A percentile compares a stretch with the other conserved stretches of the same genome.
phyloP scores from a whole-genome alignment of 2,888 invertebrate species.

The Tridacna gigas region DNA sequence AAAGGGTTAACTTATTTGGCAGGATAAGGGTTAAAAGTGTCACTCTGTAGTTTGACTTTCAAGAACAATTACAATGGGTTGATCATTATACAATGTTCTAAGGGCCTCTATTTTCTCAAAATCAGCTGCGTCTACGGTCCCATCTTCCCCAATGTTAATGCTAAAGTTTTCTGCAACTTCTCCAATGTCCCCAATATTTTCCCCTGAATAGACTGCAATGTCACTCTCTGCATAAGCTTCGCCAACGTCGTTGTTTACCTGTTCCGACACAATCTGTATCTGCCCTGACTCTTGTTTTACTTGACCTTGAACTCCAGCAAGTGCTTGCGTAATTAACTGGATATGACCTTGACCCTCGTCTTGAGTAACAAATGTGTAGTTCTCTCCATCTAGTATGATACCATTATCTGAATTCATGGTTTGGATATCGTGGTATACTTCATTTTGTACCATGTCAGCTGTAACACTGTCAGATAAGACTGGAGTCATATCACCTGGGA shows the following conservation, averaged over 20 bases:
- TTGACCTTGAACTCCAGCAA: constrained; percentile 38
- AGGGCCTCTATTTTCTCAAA: constrained; percentile 63
- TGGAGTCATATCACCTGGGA: constrained; percentile 11
- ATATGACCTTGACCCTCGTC: constrained; percentile 40
- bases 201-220: constrained; percentile 7
- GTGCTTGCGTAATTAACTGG: constrained; percentile 47
- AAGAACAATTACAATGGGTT: constrained; percentile 62
- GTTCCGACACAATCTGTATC: constrained; percentile 38
- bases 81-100: constrained; percentile 59
- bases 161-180: constrained; percentile 52
- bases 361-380: constrained; percentile 54
- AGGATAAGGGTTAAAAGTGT: not conserved
- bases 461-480: constrained; percentile 19
- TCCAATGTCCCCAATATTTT: not conserved
- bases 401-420: constrained; percentile 9
- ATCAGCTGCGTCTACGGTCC: constrained; percentile 57
- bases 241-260: not conserved
- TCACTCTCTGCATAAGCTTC: not conserved
- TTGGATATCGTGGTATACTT: constrained; percentile 16
- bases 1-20: no score
- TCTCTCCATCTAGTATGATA: constrained; percentile 55
- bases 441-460: constrained; percentile 17
- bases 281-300: constrained; percentile 25
- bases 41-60: constrained; percentile 42
- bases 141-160: constrained; percentile 65